Evolutionary conservation across 2,113 vertebrate species (phyloP).

Genomic region (Periophthalmus modestus): DNA sequence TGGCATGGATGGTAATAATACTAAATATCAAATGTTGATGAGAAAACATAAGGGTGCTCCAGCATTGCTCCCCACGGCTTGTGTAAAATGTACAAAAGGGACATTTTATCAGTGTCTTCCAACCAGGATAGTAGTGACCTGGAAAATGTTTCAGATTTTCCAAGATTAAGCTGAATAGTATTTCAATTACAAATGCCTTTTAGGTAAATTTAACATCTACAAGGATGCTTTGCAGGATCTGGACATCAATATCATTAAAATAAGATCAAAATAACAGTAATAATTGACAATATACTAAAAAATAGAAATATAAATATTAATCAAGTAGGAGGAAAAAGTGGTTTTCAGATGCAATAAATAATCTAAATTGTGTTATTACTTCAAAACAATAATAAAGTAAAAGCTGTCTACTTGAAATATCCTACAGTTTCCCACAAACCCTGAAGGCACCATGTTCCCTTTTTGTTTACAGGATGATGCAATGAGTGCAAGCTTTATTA

Average conservation of each 20-base stretch:
- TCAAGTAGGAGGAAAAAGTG: too few species aligned
- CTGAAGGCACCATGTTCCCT: background rate
- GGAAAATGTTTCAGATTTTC: too few species aligned
- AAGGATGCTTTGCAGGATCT: too few species aligned
- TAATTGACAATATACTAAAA: too few species aligned
- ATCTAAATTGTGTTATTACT: background rate
- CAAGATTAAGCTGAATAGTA: too few species aligned
- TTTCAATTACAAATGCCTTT: too few species aligned
- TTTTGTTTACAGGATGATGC: background rate
- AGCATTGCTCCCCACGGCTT: background rate
- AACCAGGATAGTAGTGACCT: too few species aligned
- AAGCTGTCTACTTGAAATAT: background rate
- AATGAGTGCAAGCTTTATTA: background rate
- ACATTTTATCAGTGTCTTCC: background rate
- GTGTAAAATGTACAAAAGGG: background rate
- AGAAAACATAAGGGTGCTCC: background rate
- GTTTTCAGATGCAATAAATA: too few species aligned
- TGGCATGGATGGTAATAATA: constrained; percentile 5
- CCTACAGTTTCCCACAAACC: background rate
- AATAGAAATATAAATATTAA: too few species aligned
- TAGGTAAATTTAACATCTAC: too few species aligned
- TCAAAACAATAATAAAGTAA: background rate
- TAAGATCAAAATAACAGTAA: too few species aligned
- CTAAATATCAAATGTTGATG: background rate
- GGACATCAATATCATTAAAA: too few species aligned